Conservation (phyloP, 2,113 vertebrate genomes). For the Hypomesus transpacificus region DNA sequence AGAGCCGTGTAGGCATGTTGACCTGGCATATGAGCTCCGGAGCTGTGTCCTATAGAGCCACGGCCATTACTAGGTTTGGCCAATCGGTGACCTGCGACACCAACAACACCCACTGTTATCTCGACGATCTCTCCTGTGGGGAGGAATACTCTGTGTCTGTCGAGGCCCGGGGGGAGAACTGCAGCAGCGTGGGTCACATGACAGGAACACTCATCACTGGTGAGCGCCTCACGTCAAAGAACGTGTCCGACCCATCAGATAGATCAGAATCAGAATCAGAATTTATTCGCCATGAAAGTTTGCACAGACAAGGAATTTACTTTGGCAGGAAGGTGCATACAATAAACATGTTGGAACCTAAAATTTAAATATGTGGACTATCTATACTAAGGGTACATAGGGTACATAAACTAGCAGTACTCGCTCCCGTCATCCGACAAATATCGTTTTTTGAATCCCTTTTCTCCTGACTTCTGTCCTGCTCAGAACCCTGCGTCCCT, state of each 20-base stretch:
- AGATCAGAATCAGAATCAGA: too few relatives aligned
- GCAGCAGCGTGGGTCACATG: conserved; percentile 56
- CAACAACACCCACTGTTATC: conserved; percentile 52
- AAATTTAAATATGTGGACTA: too few relatives aligned
- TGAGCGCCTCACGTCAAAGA: conserved; percentile 38
- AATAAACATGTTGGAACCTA: too few relatives aligned
- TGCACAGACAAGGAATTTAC: too few relatives aligned
- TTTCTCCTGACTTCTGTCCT: not conserved
- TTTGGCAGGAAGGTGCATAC: too few relatives aligned
- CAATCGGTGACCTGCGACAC: conserved; percentile 39
- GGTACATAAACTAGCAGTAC: too few relatives aligned
- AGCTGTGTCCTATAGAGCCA: conserved; percentile 48
- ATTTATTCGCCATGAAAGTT: too few relatives aligned
- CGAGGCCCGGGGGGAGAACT: conserved; percentile 53
- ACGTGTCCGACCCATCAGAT: not conserved
- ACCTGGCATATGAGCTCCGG: conserved; percentile 61
- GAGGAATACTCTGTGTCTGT: conserved; percentile 63
- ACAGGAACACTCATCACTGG: conserved; percentile 56
- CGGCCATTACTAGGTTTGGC: conserved; percentile 35
- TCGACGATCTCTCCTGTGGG: conserved; percentile 61
- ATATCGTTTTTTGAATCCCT: not conserved
- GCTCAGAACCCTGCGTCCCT: conserved; percentile 66
- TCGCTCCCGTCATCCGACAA: too few relatives aligned
- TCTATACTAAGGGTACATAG: too few relatives aligned
- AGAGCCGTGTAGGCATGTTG: conserved; percentile 30